Evolutionary conservation across 2,888 invertebrate species (phyloP).

Genomic region (Xanthostigma xanthostigma): DNA sequence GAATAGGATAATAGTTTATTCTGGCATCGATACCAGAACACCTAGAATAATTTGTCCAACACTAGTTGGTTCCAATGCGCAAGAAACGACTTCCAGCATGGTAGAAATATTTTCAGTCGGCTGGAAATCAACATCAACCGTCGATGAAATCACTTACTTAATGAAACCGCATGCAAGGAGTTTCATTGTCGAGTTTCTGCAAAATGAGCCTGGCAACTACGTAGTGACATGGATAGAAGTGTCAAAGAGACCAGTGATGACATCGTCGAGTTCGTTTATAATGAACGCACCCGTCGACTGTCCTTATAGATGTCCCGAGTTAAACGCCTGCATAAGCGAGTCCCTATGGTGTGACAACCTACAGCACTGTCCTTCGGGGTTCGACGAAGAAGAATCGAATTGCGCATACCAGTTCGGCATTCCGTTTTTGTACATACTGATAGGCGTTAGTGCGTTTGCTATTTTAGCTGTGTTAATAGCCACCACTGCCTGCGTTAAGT

Average conservation of each 20-base stretch:
- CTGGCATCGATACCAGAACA: slow-evolving; percentile 46
- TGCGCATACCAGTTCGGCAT: slow-evolving; percentile 55
- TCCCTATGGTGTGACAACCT: slow-evolving; percentile 70
- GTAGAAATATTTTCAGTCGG: slow-evolving; percentile 61
- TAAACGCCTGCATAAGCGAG: slow-evolving; percentile 65
- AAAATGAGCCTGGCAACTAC: slow-evolving; percentile 57
- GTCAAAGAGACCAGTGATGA: slow-evolving; percentile 46
- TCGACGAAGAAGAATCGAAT: slow-evolving; percentile 63
- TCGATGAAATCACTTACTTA: slow-evolving; percentile 20
- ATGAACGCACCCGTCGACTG: slow-evolving; percentile 49
- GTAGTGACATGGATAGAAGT: slow-evolving; percentile 67
- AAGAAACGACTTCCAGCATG: slow-evolving; percentile 21
- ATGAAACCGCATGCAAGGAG: slow-evolving; percentile 46
- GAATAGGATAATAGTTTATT: slow-evolving; percentile 57
- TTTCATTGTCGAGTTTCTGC: slow-evolving; percentile 60
- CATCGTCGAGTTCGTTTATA: slow-evolving; percentile 29
- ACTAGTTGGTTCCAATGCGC: slow-evolving; percentile 25
- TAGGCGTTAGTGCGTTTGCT: slow-evolving; percentile 46
- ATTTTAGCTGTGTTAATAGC: slow-evolving; percentile 42
- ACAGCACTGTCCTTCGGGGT: slow-evolving; percentile 65
- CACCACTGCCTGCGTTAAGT: slow-evolving; percentile 41
- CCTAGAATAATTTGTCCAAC: slow-evolving; percentile 50
- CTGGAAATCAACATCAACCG: slow-evolving; percentile 36
- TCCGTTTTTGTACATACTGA: slow-evolving; percentile 48
- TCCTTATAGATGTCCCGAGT: slow-evolving; percentile 62